phyloP scores from a whole-genome alignment of 2,888 invertebrate species.

The Clitarchus hookeri region DNA sequence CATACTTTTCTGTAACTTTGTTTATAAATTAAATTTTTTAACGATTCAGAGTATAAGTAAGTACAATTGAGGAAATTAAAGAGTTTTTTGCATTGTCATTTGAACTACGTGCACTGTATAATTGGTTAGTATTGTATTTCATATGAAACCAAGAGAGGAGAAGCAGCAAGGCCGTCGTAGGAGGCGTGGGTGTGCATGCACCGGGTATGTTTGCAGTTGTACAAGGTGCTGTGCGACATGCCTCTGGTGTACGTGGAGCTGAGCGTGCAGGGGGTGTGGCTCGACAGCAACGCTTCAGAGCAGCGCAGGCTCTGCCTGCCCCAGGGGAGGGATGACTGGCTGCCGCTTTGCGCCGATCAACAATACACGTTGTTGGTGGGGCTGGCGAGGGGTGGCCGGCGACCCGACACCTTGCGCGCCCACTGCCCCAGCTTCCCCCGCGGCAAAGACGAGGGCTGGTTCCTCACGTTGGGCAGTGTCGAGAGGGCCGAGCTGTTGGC shows the following conservation, averaged over 20 bases:
- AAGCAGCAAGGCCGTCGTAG: too few species aligned
- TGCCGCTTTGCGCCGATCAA: slow-evolving; percentile 68
- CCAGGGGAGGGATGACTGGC: slow-evolving; percentile 55
- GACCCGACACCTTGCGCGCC: slow-evolving; percentile 63
- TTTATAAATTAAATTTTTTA: too few species aligned
- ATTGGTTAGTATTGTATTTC: too few species aligned
- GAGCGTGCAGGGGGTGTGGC: slow-evolving; percentile 62
- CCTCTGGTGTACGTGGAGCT: slow-evolving; percentile 67
- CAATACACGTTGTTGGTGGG: slow-evolving; percentile 70
- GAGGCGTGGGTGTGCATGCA: too few species aligned
- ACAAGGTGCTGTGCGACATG: slow-evolving; percentile 61
- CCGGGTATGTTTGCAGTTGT: slow-evolving; percentile 51
- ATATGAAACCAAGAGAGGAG: too few species aligned
- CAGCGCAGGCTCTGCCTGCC: slow-evolving; percentile 34
- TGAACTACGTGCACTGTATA: too few species aligned
- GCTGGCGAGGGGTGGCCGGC: slow-evolving; percentile 40
- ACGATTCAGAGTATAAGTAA: too few species aligned
- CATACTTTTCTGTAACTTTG: too few species aligned
- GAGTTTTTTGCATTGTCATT: too few species aligned
- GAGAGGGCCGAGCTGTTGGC: slow-evolving; percentile 76
- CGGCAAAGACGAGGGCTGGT: slow-evolving; percentile 95
- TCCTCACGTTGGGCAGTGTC: slow-evolving; percentile 79
- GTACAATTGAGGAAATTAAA: too few species aligned
- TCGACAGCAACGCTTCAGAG: slow-evolving; percentile 42
- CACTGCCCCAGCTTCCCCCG: slow-evolving; percentile 87